phyloP scores from a whole-genome alignment of 2,113 vertebrate species.

The Stegostoma tigrinum region DNA sequence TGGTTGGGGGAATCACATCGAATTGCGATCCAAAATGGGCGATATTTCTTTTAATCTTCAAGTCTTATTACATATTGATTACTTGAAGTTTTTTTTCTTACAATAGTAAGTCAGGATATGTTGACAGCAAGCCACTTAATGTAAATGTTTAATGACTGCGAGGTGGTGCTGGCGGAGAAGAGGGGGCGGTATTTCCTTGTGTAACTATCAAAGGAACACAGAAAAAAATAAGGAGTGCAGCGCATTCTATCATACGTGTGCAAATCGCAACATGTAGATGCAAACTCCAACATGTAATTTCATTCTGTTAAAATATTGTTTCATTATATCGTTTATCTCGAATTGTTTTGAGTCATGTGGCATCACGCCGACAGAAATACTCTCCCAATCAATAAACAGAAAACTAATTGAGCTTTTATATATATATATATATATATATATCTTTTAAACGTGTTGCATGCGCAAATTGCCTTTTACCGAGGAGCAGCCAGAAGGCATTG shows the following conservation, averaged over 20 bases:
- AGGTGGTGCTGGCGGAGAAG: background rate
- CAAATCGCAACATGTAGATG: background rate
- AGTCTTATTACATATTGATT: background rate
- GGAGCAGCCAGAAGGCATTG: background rate
- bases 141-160: constrained; percentile 2
- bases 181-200: background rate
- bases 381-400: background rate
- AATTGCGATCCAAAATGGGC: background rate
- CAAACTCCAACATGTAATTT: background rate
- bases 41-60: constrained; percentile 17
- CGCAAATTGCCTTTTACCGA: background rate
- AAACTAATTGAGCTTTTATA: background rate
- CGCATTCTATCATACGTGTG: background rate
- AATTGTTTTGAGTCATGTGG: constrained; percentile 10
- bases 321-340: background rate
- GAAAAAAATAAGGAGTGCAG: background rate
- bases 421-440: background rate
- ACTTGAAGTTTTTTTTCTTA: background rate
- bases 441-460: background rate
- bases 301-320: background rate
- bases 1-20: background rate
- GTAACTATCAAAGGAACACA: background rate
- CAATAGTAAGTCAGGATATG: background rate
- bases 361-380: background rate
- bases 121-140: background rate